A percentile compares a stretch with the other conserved stretches of the same genome.
Evolutionary conservation across 2,797 vertebrate species (phyloP).

Genomic region (Betta splendens): DNA sequence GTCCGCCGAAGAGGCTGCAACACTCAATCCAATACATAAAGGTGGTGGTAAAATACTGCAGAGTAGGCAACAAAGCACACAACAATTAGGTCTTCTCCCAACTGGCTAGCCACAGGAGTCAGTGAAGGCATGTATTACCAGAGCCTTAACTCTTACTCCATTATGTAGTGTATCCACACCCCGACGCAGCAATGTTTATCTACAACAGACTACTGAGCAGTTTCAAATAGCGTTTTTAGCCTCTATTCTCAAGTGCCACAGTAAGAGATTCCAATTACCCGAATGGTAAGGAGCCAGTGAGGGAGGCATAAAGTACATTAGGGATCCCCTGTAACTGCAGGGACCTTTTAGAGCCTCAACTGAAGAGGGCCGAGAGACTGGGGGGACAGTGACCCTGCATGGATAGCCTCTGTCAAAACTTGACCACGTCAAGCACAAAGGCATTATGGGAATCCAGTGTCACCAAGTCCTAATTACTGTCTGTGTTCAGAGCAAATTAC

Average conservation of each 20-base stretch:
- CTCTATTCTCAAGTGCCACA: constrained; percentile 81
- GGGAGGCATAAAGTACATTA: constrained; percentile 82
- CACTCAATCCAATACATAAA: constrained; percentile 73
- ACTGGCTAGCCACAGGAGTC: constrained; percentile 78
- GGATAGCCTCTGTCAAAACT: constrained; percentile 83
- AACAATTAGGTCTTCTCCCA: constrained; percentile 82
- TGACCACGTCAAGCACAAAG: constrained; percentile 84
- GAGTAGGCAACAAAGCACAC: constrained; percentile 79
- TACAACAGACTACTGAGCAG: constrained; percentile 81
- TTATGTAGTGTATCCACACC: constrained; percentile 80
- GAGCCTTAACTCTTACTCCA: constrained; percentile 80
- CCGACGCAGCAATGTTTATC: constrained; percentile 79
- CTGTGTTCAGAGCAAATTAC: constrained; percentile 84
- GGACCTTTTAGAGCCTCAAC: constrained; percentile 79
- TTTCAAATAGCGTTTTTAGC: constrained; percentile 83
- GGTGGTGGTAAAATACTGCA: constrained; percentile 77
- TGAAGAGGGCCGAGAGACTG: constrained; percentile 79
- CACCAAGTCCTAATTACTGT: constrained; percentile 85
- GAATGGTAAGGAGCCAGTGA: constrained; percentile 81
- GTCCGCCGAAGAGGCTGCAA: constrained; percentile 70
- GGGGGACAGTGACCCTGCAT: constrained; percentile 81
- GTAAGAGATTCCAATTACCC: constrained; percentile 82
- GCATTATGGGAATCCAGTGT: constrained; percentile 84
- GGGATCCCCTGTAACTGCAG: constrained; percentile 79
- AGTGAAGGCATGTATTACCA: constrained; percentile 81